Evolutionary conservation across 2,888 invertebrate species (phyloP).

Genomic region (Neoascia interrupta): DNA sequence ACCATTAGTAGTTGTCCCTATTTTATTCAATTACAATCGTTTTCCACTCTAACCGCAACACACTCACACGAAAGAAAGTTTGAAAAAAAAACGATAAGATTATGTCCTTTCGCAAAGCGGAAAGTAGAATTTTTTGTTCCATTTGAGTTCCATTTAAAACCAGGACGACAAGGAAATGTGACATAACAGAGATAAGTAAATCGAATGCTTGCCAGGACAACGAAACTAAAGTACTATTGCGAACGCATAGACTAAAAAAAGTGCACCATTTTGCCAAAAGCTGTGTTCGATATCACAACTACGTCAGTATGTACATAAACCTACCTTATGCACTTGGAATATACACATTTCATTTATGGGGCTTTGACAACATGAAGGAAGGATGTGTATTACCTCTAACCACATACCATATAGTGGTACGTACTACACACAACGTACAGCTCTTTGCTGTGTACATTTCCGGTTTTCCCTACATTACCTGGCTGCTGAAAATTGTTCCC

Average conservation of each 20-base stretch:
- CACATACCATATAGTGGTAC: background rate
- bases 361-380: no score
- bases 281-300: no score
- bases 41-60: slow-evolving; percentile 13
- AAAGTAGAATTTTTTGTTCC: slow-evolving; percentile 25
- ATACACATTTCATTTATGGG: no score
- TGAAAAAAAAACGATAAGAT: slow-evolving; percentile 16
- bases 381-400: background rate
- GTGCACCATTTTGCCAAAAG: slow-evolving; percentile 30
- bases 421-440: no score
- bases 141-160: slow-evolving; percentile 42
- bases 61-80: background rate
- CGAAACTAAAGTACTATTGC: background rate
- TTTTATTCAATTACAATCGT: slow-evolving; percentile 53
- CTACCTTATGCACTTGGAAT: no score
- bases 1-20: slow-evolving; percentile 47
- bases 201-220: slow-evolving; percentile 34
- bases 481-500: no score
- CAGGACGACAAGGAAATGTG: slow-evolving; percentile 45
- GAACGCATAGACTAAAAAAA: slow-evolving; percentile 9
- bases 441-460: background rate
- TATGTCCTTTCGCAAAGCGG: slow-evolving; percentile 25
- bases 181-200: slow-evolving; percentile 25
- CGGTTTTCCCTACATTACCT: slow-evolving; percentile 27
- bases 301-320: background rate